These are phyloP conservation scores for Drosophila percnosoma DNA, from an alignment of 2,888 invertebrate species.

Conservation along the genomic window DNA sequence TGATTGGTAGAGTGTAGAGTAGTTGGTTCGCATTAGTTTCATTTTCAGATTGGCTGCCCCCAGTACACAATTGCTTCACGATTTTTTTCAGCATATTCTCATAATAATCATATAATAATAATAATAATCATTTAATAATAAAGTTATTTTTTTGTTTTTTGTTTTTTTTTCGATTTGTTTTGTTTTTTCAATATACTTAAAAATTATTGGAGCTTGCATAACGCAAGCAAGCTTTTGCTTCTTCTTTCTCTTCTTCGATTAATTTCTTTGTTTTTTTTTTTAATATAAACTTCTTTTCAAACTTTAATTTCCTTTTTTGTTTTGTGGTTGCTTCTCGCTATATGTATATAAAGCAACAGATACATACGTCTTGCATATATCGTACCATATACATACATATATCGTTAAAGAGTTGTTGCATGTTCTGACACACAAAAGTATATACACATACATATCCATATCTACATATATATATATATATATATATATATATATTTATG, in stretches of 20 bases:
- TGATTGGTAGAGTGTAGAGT: constrained; percentile 46
- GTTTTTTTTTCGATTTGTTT: constrained; percentile 21
- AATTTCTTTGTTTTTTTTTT: constrained; percentile 19
- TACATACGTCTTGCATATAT: constrained; percentile 8
- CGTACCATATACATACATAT: not conserved
- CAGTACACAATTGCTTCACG: constrained; percentile 86
- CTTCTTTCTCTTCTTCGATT: constrained; percentile 25
- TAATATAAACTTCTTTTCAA: constrained; percentile 22
- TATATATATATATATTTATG: constrained; percentile 16
- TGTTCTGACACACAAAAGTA: constrained; percentile 8
- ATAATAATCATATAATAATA: constrained; percentile 59
- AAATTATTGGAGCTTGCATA: constrained; percentile 53
- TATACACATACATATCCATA: constrained; percentile 19
- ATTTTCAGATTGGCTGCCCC: constrained; percentile 84
- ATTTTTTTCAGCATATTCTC: constrained; percentile 82
- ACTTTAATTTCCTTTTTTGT: constrained; percentile 16
- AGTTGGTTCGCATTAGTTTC: constrained; percentile 55
- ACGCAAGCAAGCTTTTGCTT: constrained; percentile 53
- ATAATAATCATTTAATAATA: constrained; percentile 61
- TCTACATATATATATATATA: constrained; percentile 5
- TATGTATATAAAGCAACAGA: constrained; percentile 8
- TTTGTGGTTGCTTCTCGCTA: constrained; percentile 28
- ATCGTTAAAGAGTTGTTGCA: not conserved
- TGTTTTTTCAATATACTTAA: constrained; percentile 57
- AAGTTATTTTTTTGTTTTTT: constrained; percentile 42